These are phyloP conservation scores for Aphrophora alni DNA, from an alignment of 2,888 invertebrate species.

Conservation along the genomic window DNA sequence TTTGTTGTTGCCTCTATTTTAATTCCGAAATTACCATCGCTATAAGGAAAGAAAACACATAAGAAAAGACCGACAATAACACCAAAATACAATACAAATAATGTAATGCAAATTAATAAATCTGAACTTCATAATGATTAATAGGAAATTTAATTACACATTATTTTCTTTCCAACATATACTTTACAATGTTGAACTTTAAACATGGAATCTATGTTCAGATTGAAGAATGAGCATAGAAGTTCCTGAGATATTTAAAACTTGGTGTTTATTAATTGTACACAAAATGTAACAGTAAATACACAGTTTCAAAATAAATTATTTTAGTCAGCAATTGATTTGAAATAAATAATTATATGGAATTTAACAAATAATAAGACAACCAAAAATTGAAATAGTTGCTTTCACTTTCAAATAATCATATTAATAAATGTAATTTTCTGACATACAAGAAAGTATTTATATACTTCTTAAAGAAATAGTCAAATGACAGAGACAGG, in stretches of 20 bases:
- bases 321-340: too few species aligned
- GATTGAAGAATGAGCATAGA: not conserved
- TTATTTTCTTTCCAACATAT: not conserved
- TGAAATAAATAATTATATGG: too few species aligned
- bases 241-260: not conserved
- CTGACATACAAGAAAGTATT: too few species aligned
- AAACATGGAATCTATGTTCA: not conserved
- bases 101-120: not conserved
- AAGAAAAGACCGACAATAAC: not conserved
- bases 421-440: too few species aligned
- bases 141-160: not conserved
- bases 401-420: too few species aligned
- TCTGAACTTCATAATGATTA: not conserved
- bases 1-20: not conserved
- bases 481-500: too few species aligned
- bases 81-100: not conserved
- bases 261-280: too few species aligned
- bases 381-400: too few species aligned
- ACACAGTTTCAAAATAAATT: too few species aligned
- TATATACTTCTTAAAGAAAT: too few species aligned
- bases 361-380: too few species aligned
- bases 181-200: not conserved
- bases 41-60: not conserved
- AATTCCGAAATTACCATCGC: not conserved
- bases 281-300: too few species aligned